Evolutionary conservation across 2,797 vertebrate species (phyloP), one percentile per base, ranked within the genome.

Genomic region (Spheniscus humboldti): DNA sequence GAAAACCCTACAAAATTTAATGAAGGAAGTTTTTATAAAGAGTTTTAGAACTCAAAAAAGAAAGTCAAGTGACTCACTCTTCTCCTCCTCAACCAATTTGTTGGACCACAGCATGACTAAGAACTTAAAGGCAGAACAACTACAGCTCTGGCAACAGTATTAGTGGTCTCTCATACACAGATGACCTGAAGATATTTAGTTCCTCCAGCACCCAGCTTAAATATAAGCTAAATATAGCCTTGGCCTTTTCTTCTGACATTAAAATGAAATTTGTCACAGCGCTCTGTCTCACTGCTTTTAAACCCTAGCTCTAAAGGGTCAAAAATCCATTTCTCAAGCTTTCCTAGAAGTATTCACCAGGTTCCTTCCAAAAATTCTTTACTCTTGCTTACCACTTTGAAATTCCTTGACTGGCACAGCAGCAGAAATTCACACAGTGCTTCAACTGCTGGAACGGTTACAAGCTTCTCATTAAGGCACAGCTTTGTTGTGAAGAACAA

Each of bases 171-270:
- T 85, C 59, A 41, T 47, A 83, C 33, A 47, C 55, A 66, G 94
- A 86, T 82, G 91, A 96, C 93, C 94, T 88, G 86, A 92, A 94
- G 92, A 82, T 94, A 97, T 92, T 97, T 75, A 88, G 71, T 35
- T 96, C 91, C 86, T 92, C 56, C 78, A 92, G 87, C 48, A 90
- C 39, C 11, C 93, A 82, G 94, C 91, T 95, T 93, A 96, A 94
- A 93, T 52, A 79, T 28, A 90, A 30, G 71, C 93, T 97, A 97
- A 97, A 95, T 96, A 96, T 97, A 97, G 95, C 72, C 94, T 33
- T 96, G 95, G 95, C 96, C 95, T 97, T 97, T 97, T 94, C 94
- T 94, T 93, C 89, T 97, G 95, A 97, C 96, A 97, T 96, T 96
- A 91, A 92, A 74, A 84, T 78, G 50, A 96, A 96, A 96, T 96